Percentiles rank a stretch among this genome's conserved stretches.
Evolutionary conservation across 2,113 vertebrate species (phyloP).

Genomic region (Podocnemis expansa): DNA sequence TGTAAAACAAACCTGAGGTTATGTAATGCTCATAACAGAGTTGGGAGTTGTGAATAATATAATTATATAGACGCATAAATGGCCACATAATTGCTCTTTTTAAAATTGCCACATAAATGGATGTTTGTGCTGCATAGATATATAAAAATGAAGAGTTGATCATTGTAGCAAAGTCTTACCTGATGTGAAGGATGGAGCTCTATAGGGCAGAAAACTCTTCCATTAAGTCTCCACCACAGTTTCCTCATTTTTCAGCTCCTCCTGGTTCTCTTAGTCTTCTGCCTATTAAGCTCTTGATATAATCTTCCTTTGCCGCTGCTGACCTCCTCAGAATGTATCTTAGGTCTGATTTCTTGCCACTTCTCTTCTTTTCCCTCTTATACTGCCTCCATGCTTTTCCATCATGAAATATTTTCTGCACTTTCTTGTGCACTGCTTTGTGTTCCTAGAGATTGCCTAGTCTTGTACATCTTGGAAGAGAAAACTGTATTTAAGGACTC

Average conservation of each 20-base stretch:
- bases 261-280: not conserved
- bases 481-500: not conserved
- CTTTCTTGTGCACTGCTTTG: not conserved
- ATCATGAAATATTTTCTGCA: not conserved
- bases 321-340: not conserved
- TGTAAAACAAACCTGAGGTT: not conserved
- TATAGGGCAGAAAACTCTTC: not conserved
- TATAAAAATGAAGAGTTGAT: not conserved
- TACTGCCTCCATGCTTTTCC: not conserved
- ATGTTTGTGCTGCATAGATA: rapidly evolving
- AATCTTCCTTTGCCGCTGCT: not conserved
- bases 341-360: not conserved
- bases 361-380: not conserved
- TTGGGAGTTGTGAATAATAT: not conserved
- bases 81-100: not conserved
- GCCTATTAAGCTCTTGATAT: not conserved
- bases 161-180: not conserved
- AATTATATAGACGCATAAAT: not conserved
- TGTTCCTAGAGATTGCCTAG: not conserved
- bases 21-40: not conserved
- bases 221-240: not conserved
- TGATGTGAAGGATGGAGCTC: not conserved
- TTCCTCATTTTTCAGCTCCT: not conserved
- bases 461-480: not conserved
- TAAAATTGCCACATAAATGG: not conserved